These are phyloP conservation scores for Agapostemon virescens DNA, from an alignment of 2,888 invertebrate genomes.

Conservation along the genomic window DNA sequence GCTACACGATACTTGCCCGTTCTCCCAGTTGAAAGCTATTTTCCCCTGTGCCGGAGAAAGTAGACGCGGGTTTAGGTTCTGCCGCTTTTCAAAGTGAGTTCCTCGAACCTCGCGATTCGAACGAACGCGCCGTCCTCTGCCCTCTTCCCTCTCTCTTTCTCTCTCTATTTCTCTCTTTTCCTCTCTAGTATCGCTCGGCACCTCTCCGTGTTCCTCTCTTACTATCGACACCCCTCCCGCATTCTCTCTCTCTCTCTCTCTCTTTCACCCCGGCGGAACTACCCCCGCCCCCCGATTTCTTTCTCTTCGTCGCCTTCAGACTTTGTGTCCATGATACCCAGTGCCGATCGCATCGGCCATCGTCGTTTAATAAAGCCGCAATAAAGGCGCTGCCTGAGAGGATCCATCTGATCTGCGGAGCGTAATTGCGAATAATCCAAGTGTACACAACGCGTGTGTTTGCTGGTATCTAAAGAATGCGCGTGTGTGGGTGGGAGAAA, in stretches of 20 bases:
- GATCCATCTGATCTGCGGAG: slow-evolving; percentile 53
- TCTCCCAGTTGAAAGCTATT: slow-evolving; percentile 55
- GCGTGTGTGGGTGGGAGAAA: slow-evolving; percentile 33
- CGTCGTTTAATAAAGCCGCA: slow-evolving; percentile 66
- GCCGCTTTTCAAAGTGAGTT: slow-evolving; percentile 66
- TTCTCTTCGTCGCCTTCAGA: slow-evolving; percentile 55
- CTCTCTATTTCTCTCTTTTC: slow-evolving; percentile 8
- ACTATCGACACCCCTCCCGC: not conserved
- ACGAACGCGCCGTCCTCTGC: slow-evolving; percentile 8
- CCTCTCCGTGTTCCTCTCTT: slow-evolving; percentile 8
- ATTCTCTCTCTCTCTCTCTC: not conserved
- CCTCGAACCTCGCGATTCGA: slow-evolving; percentile 42
- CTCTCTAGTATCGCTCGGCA: slow-evolving; percentile 6
- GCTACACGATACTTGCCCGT: slow-evolving; percentile 71
- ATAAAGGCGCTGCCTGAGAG: slow-evolving; percentile 52
- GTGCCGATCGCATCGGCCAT: slow-evolving; percentile 62
- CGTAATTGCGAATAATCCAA: slow-evolving; percentile 61
- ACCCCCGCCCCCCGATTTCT: slow-evolving; percentile 3
- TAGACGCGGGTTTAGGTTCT: slow-evolving; percentile 52
- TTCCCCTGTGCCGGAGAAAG: slow-evolving; percentile 50
- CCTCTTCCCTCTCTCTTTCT: not conserved
- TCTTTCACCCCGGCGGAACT: not conserved
- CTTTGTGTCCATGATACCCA: slow-evolving; percentile 55
- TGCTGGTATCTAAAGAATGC: slow-evolving; percentile 49
- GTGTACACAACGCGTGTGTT: slow-evolving; percentile 60